Percentiles rank a stretch among this genome's conserved stretches.
These are phyloP conservation scores for Gobius niger DNA, from an alignment of 2,113 vertebrate species.

Conservation along the genomic window DNA sequence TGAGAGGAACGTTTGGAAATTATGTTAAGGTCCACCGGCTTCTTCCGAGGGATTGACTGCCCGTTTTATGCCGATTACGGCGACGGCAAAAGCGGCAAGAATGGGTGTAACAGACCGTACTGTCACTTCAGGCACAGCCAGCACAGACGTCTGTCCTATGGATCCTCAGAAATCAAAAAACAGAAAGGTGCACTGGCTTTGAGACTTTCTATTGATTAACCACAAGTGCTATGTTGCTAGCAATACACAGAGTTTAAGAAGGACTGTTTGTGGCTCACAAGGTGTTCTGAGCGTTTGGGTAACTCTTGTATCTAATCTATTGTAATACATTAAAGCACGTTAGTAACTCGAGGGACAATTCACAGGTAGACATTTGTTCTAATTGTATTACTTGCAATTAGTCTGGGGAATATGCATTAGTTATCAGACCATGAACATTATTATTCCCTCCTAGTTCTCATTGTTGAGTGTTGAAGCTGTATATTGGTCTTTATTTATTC, in stretches of 20 bases:
- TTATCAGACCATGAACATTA: too few species aligned
- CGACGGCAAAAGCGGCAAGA: conserved; percentile 67
- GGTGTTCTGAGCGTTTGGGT: too few species aligned
- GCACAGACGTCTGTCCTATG: conserved; percentile 70
- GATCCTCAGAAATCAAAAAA: conserved; percentile 55
- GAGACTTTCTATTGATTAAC: too few species aligned
- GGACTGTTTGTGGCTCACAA: too few species aligned
- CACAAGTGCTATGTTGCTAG: too few species aligned
- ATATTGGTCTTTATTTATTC: background rate
- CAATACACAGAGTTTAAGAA: too few species aligned
- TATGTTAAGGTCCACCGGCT: conserved; percentile 91
- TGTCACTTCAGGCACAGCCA: conserved; percentile 92
- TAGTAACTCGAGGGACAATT: too few species aligned
- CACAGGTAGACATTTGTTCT: too few species aligned
- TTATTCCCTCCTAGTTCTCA: background rate
- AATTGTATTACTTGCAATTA: too few species aligned
- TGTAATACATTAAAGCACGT: too few species aligned
- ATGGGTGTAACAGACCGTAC: conserved; percentile 84
- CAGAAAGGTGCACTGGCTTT: conserved; percentile 59
- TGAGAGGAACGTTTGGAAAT: conserved; percentile 61
- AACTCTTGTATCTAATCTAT: too few species aligned
- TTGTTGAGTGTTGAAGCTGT: background rate
- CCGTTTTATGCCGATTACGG: conserved; percentile 77
- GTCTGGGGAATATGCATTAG: too few species aligned
- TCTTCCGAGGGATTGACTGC: conserved; percentile 93